Percentiles rank a stretch among this genome's conserved stretches.
Conservation (phyloP, 2,113 vertebrate genomes). For the Oophaga pumilio region DNA sequence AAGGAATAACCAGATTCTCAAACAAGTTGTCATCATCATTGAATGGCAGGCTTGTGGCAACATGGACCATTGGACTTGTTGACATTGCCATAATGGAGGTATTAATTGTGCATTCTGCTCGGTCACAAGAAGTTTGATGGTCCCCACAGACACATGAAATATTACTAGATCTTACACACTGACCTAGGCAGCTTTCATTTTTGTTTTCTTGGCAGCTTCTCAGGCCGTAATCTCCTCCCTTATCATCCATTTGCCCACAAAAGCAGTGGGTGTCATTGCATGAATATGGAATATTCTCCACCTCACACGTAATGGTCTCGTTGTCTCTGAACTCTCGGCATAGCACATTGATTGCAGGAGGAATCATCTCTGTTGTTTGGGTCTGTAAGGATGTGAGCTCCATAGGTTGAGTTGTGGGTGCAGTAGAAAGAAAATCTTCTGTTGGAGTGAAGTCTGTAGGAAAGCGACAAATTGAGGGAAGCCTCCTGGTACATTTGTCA, state of each 20-base stretch:
- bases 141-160: conserved; percentile 23
- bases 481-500: conserved; percentile 19
- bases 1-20: conserved; percentile 40
- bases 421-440: background rate
- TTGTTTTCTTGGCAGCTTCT: background rate
- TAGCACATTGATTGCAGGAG: conserved; percentile 9
- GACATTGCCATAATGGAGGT: background rate
- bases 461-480: conserved; percentile 62
- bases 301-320: background rate
- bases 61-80: background rate
- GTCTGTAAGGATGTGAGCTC: background rate
- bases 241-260: background rate
- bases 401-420: background rate
- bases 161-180: conserved; percentile 14
- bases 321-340: conserved; percentile 12
- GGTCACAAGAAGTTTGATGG: background rate
- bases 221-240: background rate
- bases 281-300: background rate
- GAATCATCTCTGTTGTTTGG: background rate
- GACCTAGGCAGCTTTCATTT: background rate
- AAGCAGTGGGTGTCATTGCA: conserved; percentile 21
- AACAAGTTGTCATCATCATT: conserved; percentile 19
- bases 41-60: background rate
- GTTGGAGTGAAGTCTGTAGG: background rate
- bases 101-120: background rate